Base-by-base conservation (phyloP, 2,797 vertebrate species). In the Hafferia zeledoni region DNA sequence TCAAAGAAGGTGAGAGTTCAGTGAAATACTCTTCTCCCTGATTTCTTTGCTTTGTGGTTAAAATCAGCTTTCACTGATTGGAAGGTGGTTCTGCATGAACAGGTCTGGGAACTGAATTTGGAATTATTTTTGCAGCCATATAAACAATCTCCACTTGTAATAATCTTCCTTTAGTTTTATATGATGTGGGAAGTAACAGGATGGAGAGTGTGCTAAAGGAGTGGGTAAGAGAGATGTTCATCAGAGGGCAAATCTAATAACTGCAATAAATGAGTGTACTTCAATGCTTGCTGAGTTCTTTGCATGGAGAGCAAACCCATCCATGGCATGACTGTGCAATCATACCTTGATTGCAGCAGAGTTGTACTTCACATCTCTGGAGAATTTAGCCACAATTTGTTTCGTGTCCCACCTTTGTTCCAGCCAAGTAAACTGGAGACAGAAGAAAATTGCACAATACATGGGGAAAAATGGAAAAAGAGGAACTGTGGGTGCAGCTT, bases 401-500 rank as follows among this genome's bases (percentile, higher is more conserved):
- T 93, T 85, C 46, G 3, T 5, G 12, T 91, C 92, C 61, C 71
- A 85, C 79, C 82, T 80, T 57, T 93, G 70, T 82, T 93, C 56
- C 53, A 93, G 65, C 41, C 68, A 89, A 55, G 81, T 68, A 61
- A 81, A 71, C 37, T 11, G 10, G 33, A 78, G 85, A 61, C 15
- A 23, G 80, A 59, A 11, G 64, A 83, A 92, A 93, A 94, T 33
- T 75, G 35, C 37, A 78, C 74, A 76, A 52, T 30, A 13, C 37
- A 7, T 3, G 39, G 39, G 37, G 33, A 5, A 31, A 83, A 94
- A 79, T n/a, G 59, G 78, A 6, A 68, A 85, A 55, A 47, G 41
- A 71, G 31, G 53, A 88, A 16, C 65, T 82, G 85, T 88, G 70
- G 92, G 83, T 94, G 87, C 82, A 95, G 33, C 70, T 96, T 63